Evolutionary conservation across 2,888 invertebrate genomes (phyloP).

Genomic region (Acanthosepion esculentum): DNA sequence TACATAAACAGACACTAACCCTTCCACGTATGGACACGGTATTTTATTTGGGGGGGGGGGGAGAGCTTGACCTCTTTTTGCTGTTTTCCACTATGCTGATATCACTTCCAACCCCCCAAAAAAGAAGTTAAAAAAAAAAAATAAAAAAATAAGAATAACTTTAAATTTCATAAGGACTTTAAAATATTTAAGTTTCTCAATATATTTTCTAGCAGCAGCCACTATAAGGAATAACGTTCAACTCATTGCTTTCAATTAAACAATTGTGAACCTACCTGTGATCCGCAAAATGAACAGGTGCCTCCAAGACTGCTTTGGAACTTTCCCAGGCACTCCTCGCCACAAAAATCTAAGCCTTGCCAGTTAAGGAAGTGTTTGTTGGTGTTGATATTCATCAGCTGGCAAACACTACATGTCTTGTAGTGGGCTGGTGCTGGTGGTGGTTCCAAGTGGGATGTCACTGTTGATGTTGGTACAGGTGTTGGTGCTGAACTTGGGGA

Average conservation of each 20-base stretch:
- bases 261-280: slow-evolving; percentile 75
- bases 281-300: slow-evolving; percentile 87
- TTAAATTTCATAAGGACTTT: no score
- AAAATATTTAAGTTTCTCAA: no score
- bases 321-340: slow-evolving; percentile 87
- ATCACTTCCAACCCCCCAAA: neutral
- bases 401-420: slow-evolving; percentile 69
- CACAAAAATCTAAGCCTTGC: slow-evolving; percentile 96
- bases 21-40: neutral
- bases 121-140: no score
- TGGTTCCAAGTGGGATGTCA: neutral
- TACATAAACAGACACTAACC: no score
- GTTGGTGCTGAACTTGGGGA: neutral
- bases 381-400: slow-evolving; percentile 67
- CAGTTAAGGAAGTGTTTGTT: slow-evolving; percentile 77
- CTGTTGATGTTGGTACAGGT: slow-evolving; percentile 37
- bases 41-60: no score
- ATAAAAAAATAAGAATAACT: no score
- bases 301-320: slow-evolving; percentile 86
- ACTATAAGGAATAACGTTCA: no score
- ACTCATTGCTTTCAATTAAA: no score
- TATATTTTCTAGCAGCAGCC: no score
- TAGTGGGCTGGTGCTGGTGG: slow-evolving; percentile 52
- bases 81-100: neutral
- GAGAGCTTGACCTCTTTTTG: neutral